Base-by-base conservation (phyloP, 2,888 invertebrate genomes). In the Eupithecia abbreviata region DNA sequence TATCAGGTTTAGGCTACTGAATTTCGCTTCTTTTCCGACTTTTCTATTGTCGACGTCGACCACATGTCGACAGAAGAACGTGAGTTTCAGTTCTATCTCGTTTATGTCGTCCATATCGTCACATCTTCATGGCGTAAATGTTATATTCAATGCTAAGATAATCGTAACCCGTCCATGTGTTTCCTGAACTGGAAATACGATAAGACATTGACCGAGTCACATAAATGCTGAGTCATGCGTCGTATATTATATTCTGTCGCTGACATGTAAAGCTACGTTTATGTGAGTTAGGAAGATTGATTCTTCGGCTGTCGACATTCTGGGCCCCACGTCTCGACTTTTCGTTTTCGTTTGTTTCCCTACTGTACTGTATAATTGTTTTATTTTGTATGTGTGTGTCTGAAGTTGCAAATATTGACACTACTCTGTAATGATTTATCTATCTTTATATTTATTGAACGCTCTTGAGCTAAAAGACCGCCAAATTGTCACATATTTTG, bases 111-210 rank as follows among this genome's bases (percentile, higher is more conserved):
- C 62, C 10, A n/a, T 5, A 55, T 9, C 58, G 18, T 58, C 58
- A 58, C 18, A 18, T 18, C 62, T 30, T 62, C 62, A 18, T 10
- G 62, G n/a, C 58, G n/a, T 58, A 18, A 58, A 58, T 58, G 30
- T 10, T 4, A 58, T 58, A 55, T 75, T 66, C 47, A 71, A 70
- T 76, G 66, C 51, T 73, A 62, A 68, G 76, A 79, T 79, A 79
- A 81, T 75, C 74, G 72, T 77, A 73, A 78, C 76, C 78, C 77
- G 62, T 67, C 77, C 78, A 80, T 82, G 74, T 77, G 73, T 78
- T 55, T 70, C 72, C 76, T 82, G 82, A 82, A 81, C 82, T 80
- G 82, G 82, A 82, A 81, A 79, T 72, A 69, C 41, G 82, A 81
- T 82, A 81, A 80, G 79, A 74, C 76, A 79, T 80, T 79, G 76